phyloP scores from a whole-genome alignment of 2,797 vertebrate genomes.

The Pangasius djambal region DNA sequence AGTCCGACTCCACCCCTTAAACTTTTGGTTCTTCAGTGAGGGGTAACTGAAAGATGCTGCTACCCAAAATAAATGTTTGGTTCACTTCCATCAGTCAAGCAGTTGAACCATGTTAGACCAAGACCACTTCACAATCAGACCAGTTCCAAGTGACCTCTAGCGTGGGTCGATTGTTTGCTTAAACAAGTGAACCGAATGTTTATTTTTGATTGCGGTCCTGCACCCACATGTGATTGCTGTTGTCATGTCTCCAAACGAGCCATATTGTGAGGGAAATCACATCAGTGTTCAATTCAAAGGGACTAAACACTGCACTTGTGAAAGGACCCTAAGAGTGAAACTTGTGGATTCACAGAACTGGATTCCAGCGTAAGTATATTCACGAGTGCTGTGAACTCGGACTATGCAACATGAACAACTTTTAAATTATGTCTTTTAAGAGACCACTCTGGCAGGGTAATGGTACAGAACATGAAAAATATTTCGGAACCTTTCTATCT shows the following conservation, averaged over 20 bases:
- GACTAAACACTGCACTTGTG: background rate
- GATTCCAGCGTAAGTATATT: background rate
- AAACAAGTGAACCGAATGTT: background rate
- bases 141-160: background rate
- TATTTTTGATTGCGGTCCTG: background rate
- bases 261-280: background rate
- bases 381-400: background rate
- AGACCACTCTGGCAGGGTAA: background rate
- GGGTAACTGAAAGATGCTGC: background rate
- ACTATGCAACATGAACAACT: background rate
- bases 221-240: background rate
- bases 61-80: background rate
- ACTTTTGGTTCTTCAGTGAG: background rate
- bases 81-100: background rate
- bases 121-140: background rate
- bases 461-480: background rate
- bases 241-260: background rate
- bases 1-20: background rate
- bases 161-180: background rate
- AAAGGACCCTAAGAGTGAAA: background rate
- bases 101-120: background rate
- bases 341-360: background rate
- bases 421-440: background rate
- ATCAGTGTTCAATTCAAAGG: background rate
- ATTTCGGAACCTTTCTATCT: background rate